Conservation (phyloP, 2,797 vertebrate species). For the Threskiornis aethiopicus region DNA sequence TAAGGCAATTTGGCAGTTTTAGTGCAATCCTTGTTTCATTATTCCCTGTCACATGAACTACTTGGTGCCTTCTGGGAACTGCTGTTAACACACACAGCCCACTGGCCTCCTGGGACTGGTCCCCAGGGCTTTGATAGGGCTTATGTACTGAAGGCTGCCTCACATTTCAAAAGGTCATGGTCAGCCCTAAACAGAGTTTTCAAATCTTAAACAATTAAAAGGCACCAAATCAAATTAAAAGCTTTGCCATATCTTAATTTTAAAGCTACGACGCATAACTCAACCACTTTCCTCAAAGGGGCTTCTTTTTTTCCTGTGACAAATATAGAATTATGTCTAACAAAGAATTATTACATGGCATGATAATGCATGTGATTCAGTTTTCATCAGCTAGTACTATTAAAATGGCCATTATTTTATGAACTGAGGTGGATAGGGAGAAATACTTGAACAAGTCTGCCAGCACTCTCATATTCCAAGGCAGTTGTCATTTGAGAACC, state of each 20-base stretch:
- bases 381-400: neutral
- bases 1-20: neutral
- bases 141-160: neutral
- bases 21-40: neutral
- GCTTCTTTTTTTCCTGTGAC: neutral
- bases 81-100: neutral
- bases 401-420: neutral
- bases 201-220: neutral
- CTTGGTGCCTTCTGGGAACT: neutral
- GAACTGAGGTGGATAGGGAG: neutral
- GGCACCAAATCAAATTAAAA: neutral
- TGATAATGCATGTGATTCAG: neutral
- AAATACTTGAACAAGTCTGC: neutral
- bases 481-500: neutral
- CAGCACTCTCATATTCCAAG: neutral
- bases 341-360: neutral
- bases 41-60: neutral
- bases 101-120: neutral
- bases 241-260: neutral
- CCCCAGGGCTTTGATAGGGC: neutral
- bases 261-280: neutral
- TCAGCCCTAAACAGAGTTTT: neutral
- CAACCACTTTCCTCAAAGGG: neutral
- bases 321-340: neutral
- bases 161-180: neutral